Percentiles rank a stretch among this genome's conserved stretches.
These are phyloP conservation scores for Leiothrix lutea DNA, from an alignment of 2,113 vertebrate genomes.

Conservation along the genomic window DNA sequence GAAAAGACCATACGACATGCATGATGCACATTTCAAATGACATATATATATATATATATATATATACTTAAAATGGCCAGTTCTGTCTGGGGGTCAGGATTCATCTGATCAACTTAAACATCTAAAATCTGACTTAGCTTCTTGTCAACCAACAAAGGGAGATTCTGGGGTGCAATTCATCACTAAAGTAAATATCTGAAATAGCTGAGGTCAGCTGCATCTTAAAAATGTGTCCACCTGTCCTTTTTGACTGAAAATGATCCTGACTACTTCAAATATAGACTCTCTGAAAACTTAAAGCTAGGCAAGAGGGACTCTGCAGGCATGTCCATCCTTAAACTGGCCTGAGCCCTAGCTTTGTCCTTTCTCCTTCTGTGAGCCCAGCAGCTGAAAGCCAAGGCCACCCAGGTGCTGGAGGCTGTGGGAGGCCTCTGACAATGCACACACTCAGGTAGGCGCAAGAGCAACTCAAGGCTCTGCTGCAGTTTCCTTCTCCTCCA, in stretches of 20 bases:
- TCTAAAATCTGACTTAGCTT: background rate
- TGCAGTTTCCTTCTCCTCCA: background rate
- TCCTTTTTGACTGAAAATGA: background rate
- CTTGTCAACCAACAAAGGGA: background rate
- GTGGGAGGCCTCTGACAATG: background rate
- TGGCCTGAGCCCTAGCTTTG: background rate
- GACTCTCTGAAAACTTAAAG: background rate
- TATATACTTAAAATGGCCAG: background rate
- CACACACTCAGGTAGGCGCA: background rate
- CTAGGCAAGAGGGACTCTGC: background rate
- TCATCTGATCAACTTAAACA: background rate
- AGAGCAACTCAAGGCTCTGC: background rate
- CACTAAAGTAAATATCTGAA: background rate
- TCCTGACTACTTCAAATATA: background rate
- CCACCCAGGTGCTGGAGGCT: background rate
- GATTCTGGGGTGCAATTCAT: background rate
- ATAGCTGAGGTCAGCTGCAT: background rate
- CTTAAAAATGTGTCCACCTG: background rate
- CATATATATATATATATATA: background rate
- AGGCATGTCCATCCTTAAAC: background rate
- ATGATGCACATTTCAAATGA: background rate
- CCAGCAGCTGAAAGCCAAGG: background rate
- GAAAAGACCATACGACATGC: background rate
- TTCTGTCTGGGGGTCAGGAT: background rate
- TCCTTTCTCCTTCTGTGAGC: background rate